These are phyloP conservation scores for Lepus oiostolus DNA, from an alignment of 2,797 vertebrate species.

Conservation along the genomic window DNA sequence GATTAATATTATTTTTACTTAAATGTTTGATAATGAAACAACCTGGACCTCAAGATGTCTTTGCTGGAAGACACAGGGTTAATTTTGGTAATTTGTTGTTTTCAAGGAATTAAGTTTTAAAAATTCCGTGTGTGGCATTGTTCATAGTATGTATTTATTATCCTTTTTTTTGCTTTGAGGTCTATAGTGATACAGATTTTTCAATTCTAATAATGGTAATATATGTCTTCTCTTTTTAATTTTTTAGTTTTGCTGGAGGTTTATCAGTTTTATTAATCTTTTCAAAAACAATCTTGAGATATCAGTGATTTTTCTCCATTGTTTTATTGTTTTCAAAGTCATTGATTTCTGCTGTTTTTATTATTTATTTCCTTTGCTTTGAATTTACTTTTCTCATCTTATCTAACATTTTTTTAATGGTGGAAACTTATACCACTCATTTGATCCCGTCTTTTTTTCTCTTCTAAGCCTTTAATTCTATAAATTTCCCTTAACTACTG, in stretches of 20 bases:
- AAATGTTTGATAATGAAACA: constrained; percentile 44
- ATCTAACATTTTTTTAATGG: neutral
- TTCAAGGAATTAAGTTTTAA: constrained; percentile 26
- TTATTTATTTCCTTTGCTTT: constrained; percentile 41
- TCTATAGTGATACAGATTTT: neutral
- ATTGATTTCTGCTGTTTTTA: constrained; percentile 19
- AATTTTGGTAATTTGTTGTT: constrained; percentile 49
- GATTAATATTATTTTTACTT: constrained; percentile 14
- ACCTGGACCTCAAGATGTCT: neutral
- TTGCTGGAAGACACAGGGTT: neutral
- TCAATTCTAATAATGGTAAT: neutral
- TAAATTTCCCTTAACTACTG: constrained; percentile 22
- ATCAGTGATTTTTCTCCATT: neutral
- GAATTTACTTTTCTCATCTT: constrained; percentile 11
- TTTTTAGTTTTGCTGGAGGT: neutral
- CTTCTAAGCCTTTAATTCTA: constrained; percentile 4
- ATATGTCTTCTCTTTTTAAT: neutral
- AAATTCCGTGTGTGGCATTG: neutral
- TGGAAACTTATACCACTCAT: neutral
- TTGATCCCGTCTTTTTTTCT: neutral
- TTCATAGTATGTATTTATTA: neutral
- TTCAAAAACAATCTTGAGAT: neutral
- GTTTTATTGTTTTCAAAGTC: neutral
- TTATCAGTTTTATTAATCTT: constrained; percentile 5
- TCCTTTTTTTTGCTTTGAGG: neutral